Evolutionary conservation across 2,113 vertebrate genomes (phyloP), one percentile per base, ranked within the genome.

Genomic region (Craseonycteris thonglongyai): DNA sequence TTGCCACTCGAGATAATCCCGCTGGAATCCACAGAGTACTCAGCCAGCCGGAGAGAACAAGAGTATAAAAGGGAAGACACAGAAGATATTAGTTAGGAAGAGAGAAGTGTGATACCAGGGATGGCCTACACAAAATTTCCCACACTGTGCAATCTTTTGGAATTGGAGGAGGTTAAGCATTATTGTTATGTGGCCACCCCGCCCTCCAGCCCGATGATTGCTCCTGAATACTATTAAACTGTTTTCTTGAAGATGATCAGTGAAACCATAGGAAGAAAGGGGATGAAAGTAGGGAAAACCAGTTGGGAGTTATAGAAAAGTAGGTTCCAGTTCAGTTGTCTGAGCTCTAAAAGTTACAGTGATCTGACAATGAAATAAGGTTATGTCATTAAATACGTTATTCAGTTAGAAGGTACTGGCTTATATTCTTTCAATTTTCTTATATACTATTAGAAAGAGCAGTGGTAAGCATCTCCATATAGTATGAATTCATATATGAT

Each of bases 1-100:
- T 94, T 97, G 71, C 79, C 91, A 74, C 56, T 90, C 79, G 40
- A 96, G 54, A 68, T 71, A 58, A 95, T 94, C 74, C 0, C 0
- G 28, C 72, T 78, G 15, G 74, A 75, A 51, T 92, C 38, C 49
- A 59, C 58, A 47, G 47, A 90, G 35, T 18, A 21, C 11, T 68
- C 24, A 54, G 65, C 42, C 30, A 89, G 22, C 69, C 42, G 33
- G 30, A 88, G 45, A 59, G 15, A 71, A 19, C 5, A 18, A 35
- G n/a, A 42, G 6, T 5, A 7, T 38, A 71, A n/a, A 88, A 42
- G 54, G 10, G 35, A 16, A 22, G 15, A 22, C n/a, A n/a, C n/a
- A 89, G 19, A 15, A 3, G 40, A 26, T 40, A 22, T 35, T 30
- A n/a, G 54, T n/a, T 65, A 47, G 3, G 6, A 5, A 47, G 15